Evolutionary conservation across 2,113 vertebrate genomes (phyloP), one percentile per base, ranked within the genome.

Genomic region (Lepus timidus): DNA sequence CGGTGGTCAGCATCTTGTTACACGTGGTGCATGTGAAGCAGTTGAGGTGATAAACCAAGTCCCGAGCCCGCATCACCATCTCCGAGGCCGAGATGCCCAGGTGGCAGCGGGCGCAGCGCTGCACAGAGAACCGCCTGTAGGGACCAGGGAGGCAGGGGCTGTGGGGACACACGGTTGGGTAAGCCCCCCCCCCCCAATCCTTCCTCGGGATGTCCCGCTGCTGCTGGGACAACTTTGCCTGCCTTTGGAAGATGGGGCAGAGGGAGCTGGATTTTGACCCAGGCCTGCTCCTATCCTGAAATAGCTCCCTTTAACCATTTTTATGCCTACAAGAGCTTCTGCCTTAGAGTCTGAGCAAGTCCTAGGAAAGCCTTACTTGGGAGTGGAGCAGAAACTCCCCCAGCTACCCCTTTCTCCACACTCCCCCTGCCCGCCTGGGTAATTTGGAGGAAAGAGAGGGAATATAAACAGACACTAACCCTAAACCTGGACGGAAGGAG

Each of bases 41-140:
- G 94, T 99, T 99, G 98, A 99, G 98, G 98, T 99, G 99, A 98
- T 99, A 99, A 93, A 99, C 99, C 98, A 99, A 98, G 98, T 99
- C 99, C 97, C 99, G 98, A 91, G 99, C 99, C 6, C 99, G 99
- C 99, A 99, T 99, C 98, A 99, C 99, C 99, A 99, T 99, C 98
- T 99, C 99, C 84, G 99, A 99, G 78, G 99, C 99, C n/a, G 99
- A 99, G 98, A 99, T 99, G 81, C 99, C 99, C 97, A 99, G 98
- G 97, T 99, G 99, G 98, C 99, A 99, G 36, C 99, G 99, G 81
- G 99, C 99, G 88, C 99, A 99, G 95, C 99, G 99, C 98, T 99
- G 99, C 97, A 99, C 99, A 90, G 99, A 99, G 98, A 99, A 99
- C 98, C 99, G 99, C 99, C 99, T 99, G 99, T 98, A 80, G 85